Conservation (phyloP, 2,113 vertebrate genomes). For the Sterna hirundo region DNA sequence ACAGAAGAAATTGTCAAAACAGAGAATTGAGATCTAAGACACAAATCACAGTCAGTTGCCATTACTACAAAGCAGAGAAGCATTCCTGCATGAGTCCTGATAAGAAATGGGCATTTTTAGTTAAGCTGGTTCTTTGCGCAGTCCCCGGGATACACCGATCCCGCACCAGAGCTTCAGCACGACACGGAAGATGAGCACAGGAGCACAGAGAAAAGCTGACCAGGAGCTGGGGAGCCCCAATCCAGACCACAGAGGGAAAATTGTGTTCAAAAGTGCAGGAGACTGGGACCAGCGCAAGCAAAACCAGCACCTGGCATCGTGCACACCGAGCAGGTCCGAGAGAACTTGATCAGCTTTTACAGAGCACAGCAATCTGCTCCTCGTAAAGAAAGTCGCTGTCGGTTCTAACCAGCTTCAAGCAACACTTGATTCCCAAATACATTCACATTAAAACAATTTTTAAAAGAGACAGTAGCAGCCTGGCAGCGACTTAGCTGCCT, state of each 20-base stretch:
- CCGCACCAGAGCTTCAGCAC: neutral
- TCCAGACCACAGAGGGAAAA: rapidly evolving
- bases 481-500: neutral
- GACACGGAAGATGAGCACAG: neutral
- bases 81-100: neutral
- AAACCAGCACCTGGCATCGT: neutral
- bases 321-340: rapidly evolving
- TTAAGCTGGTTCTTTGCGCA: neutral
- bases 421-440: neutral
- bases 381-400: neutral
- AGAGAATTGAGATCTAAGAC: neutral
- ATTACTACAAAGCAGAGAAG: neutral
- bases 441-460: neutral
- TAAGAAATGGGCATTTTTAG: neutral
- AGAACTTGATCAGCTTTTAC: neutral
- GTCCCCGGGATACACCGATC: neutral
- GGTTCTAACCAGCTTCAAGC: neutral
- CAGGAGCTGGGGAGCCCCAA: neutral
- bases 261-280: neutral
- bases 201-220: neutral
- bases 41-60: neutral
- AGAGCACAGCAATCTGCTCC: neutral
- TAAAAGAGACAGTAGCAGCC: neutral
- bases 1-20: neutral
- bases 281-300: neutral